Evolutionary conservation across 2,888 invertebrate species (phyloP).

Genomic region (Heteropelma amictum): DNA sequence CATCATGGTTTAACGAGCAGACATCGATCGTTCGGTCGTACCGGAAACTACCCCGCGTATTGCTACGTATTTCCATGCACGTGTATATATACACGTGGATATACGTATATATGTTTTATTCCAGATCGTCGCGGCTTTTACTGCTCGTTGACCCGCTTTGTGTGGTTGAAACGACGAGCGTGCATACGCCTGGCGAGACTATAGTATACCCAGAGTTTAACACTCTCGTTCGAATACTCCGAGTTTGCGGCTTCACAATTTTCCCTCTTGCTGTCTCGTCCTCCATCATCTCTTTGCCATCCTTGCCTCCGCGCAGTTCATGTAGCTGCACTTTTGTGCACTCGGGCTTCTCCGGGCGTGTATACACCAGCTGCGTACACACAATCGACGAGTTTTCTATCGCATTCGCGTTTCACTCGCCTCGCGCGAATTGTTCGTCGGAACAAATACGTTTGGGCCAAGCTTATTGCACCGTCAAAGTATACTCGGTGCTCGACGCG

Average conservation of each 20-base stretch:
- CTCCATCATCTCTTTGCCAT: too few relatives aligned
- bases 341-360: constrained; percentile 3
- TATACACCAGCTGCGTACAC: constrained; percentile 10
- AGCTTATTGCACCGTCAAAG: background rate
- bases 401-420: constrained; percentile 37
- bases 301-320: too few relatives aligned
- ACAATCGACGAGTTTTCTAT: constrained; percentile 11
- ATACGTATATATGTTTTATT: constrained; percentile 14
- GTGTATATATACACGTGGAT: background rate
- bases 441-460: constrained; percentile 17
- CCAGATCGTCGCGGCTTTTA: constrained; percentile 40
- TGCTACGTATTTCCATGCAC: background rate
- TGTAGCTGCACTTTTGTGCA: constrained; percentile 17
- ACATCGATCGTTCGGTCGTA: too few relatives aligned
- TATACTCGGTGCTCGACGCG: too few relatives aligned
- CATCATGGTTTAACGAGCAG: too few relatives aligned
- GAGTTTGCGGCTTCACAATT: constrained; percentile 19
- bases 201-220: constrained; percentile 37
- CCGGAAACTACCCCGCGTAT: background rate
- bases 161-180: constrained; percentile 22
- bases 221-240: constrained; percentile 38
- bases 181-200: constrained; percentile 29
- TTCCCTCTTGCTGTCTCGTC: background rate
- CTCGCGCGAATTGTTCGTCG: constrained; percentile 27
- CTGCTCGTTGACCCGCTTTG: constrained; percentile 45